Percentiles rank a stretch among this genome's conserved stretches.
phyloP scores from a whole-genome alignment of 2,113 vertebrate genomes.

The Sarotherodon lohbergeri region DNA sequence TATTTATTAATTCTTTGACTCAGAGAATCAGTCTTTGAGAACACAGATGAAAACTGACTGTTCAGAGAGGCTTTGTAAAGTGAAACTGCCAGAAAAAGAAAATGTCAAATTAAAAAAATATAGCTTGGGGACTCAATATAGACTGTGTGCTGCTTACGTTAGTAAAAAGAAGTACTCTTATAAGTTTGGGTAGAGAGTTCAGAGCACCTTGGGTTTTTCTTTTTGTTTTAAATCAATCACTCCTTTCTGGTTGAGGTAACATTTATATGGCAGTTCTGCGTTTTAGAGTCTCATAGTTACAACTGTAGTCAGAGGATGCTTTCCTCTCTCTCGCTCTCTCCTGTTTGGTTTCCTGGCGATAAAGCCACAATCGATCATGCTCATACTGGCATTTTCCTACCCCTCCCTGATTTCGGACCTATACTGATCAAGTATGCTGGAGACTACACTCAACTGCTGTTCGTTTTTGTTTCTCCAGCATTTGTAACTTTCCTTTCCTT shows the following conservation, averaged over 20 bases:
- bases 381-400: not conserved
- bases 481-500: not conserved
- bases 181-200: constrained; percentile 23
- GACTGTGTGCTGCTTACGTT: not conserved
- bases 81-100: constrained; percentile 11
- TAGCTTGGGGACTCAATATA: not conserved
- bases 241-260: not conserved
- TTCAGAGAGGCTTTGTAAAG: not conserved
- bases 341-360: not conserved
- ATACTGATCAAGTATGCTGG: not conserved
- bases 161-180: not conserved
- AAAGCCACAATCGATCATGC: constrained; percentile 22
- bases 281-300: not conserved
- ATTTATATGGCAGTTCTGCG: not conserved
- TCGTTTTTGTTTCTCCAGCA: not conserved
- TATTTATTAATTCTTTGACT: not conserved
- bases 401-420: not conserved
- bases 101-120: constrained; percentile 26
- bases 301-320: not conserved
- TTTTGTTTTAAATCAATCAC: constrained; percentile 14
- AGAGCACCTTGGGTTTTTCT: not conserved
- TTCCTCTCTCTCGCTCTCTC: not conserved
- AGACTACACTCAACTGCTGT: not conserved
- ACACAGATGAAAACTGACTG: not conserved
- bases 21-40: not conserved